These are phyloP conservation scores for Carapus acus DNA, from an alignment of 2,797 vertebrate genomes.

Conservation along the genomic window DNA sequence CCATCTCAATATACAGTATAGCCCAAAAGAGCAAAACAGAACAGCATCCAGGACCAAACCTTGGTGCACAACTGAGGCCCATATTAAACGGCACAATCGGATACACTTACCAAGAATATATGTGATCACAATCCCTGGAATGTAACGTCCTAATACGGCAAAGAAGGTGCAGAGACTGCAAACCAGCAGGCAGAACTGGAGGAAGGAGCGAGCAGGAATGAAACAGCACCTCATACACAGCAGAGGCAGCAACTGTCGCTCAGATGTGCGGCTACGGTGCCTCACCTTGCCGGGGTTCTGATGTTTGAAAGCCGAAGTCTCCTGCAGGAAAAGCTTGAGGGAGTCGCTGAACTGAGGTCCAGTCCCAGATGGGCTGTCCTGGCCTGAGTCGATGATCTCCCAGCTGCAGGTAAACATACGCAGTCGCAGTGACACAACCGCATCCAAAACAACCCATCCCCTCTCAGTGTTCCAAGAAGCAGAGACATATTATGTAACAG, in stretches of 20 bases:
- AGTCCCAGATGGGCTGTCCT: conserved; percentile 73
- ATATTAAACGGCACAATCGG: background rate
- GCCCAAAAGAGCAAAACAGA: no score
- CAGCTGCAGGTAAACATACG: conserved; percentile 70
- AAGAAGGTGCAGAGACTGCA: conserved; percentile 97
- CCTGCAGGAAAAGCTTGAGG: conserved; percentile 85
- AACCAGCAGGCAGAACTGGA: conserved; percentile 93
- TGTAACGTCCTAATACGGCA: conserved; percentile 90
- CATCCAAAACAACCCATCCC: background rate
- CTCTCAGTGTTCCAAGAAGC: no score
- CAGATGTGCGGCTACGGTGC: no score
- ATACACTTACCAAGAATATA: conserved; percentile 84
- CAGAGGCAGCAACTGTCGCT: no score
- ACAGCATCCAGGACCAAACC: no score
- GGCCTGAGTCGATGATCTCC: conserved; percentile 79
- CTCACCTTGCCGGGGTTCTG: conserved; percentile 96
- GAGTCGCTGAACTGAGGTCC: conserved; percentile 82
- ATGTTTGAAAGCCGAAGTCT: conserved; percentile 91
- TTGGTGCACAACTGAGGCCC: no score
- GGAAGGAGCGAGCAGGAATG: background rate
- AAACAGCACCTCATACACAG: no score
- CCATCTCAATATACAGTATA: no score
- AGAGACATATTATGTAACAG: no score
- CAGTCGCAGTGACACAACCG: background rate
- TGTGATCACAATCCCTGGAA: conserved; percentile 93